Percentiles rank a stretch among this genome's conserved stretches.
Evolutionary conservation across 2,113 vertebrate species (phyloP).

Genomic region (Phyllostomus hastatus): DNA sequence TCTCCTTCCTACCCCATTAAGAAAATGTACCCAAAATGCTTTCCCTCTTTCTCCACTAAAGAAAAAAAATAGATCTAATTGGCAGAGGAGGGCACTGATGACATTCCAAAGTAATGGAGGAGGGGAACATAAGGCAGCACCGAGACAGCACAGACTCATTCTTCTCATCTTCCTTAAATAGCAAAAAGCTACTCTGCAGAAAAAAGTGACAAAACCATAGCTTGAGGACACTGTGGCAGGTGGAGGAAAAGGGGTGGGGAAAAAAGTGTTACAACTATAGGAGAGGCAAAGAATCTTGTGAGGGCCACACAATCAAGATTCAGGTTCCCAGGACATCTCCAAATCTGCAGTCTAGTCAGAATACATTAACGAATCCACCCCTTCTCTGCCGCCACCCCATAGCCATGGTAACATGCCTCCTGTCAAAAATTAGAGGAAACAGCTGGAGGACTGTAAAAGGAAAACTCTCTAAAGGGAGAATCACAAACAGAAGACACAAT

Average conservation of each 20-base stretch:
- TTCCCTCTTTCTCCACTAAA: not conserved
- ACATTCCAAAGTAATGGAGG: not conserved
- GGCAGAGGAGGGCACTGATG: not conserved
- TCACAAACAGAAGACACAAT: not conserved
- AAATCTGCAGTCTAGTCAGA: not conserved
- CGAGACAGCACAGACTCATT: not conserved
- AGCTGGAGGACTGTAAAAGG: not conserved
- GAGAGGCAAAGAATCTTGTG: not conserved
- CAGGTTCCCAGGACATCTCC: not conserved
- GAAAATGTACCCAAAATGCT: not conserved
- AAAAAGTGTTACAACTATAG: too few relatives aligned
- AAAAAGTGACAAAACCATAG: accelerated
- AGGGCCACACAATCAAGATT: not conserved
- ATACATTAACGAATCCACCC: not conserved
- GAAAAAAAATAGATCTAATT: not conserved
- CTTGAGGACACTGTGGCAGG: too few relatives aligned
- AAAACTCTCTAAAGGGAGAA: not conserved
- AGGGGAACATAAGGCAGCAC: not conserved
- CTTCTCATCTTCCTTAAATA: not conserved
- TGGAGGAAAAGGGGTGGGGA: accelerated
- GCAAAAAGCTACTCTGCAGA: not conserved
- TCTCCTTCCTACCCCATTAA: not conserved
- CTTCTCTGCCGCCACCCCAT: not conserved
- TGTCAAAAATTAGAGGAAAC: not conserved
- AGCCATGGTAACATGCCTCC: not conserved